Percentiles rank a stretch among this genome's conserved stretches.
Evolutionary conservation across 2,113 vertebrate genomes (phyloP).

Genomic region (Notothenia coriiceps): DNA sequence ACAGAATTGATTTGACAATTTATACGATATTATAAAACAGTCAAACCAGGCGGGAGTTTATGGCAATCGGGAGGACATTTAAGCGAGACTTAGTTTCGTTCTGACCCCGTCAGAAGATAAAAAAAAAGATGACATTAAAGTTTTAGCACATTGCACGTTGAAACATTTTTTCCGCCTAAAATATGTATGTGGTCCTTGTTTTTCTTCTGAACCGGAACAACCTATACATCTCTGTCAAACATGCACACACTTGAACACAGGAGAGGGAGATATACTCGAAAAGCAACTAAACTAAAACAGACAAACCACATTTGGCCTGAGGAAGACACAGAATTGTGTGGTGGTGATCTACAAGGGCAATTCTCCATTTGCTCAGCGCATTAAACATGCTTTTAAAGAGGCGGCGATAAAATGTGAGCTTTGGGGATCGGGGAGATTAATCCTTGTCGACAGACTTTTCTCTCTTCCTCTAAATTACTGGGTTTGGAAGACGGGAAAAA

Average conservation of each 20-base stretch:
- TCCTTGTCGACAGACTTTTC: conserved; percentile 62
- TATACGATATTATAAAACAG: too few species aligned
- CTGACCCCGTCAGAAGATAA: background rate
- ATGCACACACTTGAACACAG: background rate
- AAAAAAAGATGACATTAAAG: background rate
- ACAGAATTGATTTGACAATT: too few species aligned
- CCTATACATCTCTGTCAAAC: conserved; percentile 25
- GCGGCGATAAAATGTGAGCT: conserved; percentile 62
- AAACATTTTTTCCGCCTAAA: conserved; percentile 17
- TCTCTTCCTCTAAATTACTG: conserved; percentile 58
- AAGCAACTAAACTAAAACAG: conserved; percentile 51
- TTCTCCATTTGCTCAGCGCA: conserved; percentile 68
- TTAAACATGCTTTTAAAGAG: conserved; percentile 75
- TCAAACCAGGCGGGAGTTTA: too few species aligned
- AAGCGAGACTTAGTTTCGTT: background rate
- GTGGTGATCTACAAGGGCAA: conserved; percentile 69
- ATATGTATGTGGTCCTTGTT: conserved; percentile 28
- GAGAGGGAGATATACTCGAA: conserved; percentile 5
- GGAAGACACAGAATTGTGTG: conserved; percentile 51
- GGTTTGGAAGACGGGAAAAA: conserved; percentile 37
- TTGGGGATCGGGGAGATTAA: conserved; percentile 65
- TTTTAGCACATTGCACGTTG: background rate
- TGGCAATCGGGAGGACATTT: too few species aligned
- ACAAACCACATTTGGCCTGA: conserved; percentile 42
- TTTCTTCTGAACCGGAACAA: conserved; percentile 17